Conservation (phyloP, 2,888 invertebrate genomes). For the Rapana venosa region DNA sequence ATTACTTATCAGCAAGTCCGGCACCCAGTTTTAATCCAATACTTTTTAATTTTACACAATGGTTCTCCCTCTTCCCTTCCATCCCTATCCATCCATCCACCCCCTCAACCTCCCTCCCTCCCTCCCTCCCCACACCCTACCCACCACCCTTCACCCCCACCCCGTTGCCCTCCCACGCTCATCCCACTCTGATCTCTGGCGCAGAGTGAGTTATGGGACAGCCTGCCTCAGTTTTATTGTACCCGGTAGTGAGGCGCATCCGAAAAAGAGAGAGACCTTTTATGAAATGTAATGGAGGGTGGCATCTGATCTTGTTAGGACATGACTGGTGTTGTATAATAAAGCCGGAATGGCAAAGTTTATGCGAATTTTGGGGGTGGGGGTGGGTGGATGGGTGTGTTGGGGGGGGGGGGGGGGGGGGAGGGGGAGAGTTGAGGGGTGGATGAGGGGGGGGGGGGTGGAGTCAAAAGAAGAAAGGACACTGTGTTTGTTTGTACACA, state of each 20-base stretch:
- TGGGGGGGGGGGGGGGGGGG: too few relatives aligned
- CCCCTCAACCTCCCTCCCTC: too few relatives aligned
- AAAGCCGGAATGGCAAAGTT: background rate
- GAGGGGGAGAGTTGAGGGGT: too few relatives aligned
- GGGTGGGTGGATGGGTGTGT: too few relatives aligned
- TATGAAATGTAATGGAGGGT: slow-evolving; percentile 15
- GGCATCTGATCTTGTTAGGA: slow-evolving; percentile 16
- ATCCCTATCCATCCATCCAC: too few relatives aligned
- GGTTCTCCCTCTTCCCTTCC: background rate
- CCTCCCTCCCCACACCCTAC: too few relatives aligned
- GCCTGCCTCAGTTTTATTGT: slow-evolving; percentile 12
- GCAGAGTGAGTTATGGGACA: slow-evolving; percentile 25
- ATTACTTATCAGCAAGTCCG: slow-evolving; percentile 38
- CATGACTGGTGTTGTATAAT: background rate
- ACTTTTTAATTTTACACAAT: background rate
- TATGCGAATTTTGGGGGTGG: background rate
- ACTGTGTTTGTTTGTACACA: too few relatives aligned
- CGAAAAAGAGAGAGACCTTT: background rate
- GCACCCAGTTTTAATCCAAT: slow-evolving; percentile 12
- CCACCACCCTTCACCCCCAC: too few relatives aligned
- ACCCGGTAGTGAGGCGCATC: background rate
- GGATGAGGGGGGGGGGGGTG: too few relatives aligned
- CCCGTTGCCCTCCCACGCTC: too few relatives aligned
- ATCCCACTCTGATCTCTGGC: background rate
- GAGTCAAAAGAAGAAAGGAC: too few relatives aligned